Evolutionary conservation across 2,113 vertebrate genomes (phyloP), one percentile per base, ranked within the genome.

Genomic region (Lagopus muta): DNA sequence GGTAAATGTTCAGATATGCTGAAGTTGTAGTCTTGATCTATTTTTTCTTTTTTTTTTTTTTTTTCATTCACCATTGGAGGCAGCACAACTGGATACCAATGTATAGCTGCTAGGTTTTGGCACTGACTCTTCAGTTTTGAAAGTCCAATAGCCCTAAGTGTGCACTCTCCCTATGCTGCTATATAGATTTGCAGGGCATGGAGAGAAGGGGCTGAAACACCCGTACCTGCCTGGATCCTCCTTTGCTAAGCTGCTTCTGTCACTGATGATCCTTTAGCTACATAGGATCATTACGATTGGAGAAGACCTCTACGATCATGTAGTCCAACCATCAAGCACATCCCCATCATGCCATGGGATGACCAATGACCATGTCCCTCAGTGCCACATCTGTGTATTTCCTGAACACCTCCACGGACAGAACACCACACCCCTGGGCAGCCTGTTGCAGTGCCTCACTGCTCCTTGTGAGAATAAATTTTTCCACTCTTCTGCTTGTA

Each of bases 11-110:
- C 32, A 55, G 45, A 9, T 36, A 42, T 4, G 11, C 15, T 38
- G 10, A 78, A 76, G 4, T 8, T 71, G 38, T 21, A 61, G 32
- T 2, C 7, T 15, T 42, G 10, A 42, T 76, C 0, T 34, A 8
- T 55, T 55, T 32, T 19, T 57, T 57, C 19, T 19, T 77, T 54
- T 81, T 84, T 47, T 21, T 47, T 21, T 47, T 11, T 9, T 11
- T 11, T 12, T 20, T 22, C 20, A 22, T 25, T 83, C 16, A 55
- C 16, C 32, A 19, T 1, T 50, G 34, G 40, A 88, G 28, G 19
- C 0, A 77, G 50, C 42, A 57, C 5, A 77, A 25, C 2, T 12
- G 22, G 8, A 13, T 79, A 50, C 50, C 71, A 32, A 82, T 40
- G 4, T 5, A 50, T 16, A 78, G 60, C 38, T 25, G 38, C 47